Percentiles rank a stretch among this genome's conserved stretches.
phyloP scores from a whole-genome alignment of 2,888 invertebrate genomes.

The Lamellibrachia columna region DNA sequence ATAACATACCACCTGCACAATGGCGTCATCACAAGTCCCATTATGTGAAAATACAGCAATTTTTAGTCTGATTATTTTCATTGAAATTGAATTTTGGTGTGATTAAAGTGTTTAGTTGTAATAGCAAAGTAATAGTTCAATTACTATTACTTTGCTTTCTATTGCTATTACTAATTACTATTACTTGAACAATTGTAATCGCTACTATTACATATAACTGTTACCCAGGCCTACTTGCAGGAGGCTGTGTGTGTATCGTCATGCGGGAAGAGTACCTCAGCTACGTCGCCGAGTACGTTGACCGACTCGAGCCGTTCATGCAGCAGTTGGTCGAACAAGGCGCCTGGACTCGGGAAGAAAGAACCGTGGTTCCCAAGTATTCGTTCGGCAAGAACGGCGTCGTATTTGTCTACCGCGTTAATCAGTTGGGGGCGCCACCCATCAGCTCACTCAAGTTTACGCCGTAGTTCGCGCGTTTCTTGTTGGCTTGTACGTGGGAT shows the following conservation, averaged over 20 bases:
- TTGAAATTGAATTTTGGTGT: too few relatives aligned
- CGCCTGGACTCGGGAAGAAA: constrained; percentile 50
- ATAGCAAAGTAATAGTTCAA: too few relatives aligned
- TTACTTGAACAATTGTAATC: not conserved
- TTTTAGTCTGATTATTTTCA: too few relatives aligned
- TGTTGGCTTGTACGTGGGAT: not conserved
- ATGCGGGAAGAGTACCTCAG: constrained; percentile 59
- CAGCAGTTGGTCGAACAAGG: constrained; percentile 48
- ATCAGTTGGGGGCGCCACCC: not conserved
- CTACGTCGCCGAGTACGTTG: constrained; percentile 54
- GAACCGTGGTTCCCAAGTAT: constrained; percentile 53
- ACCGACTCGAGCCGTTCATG: constrained; percentile 58
- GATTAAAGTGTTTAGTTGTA: too few relatives aligned
- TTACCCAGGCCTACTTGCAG: constrained; percentile 40
- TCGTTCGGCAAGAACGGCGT: constrained; percentile 56
- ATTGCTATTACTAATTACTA: not conserved
- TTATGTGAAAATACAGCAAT: too few relatives aligned
- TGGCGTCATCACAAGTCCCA: too few relatives aligned
- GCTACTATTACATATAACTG: not conserved
- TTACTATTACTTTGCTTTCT: too few relatives aligned
- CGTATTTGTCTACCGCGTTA: constrained; percentile 39
- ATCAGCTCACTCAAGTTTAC: not conserved
- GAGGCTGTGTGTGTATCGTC: constrained; percentile 56
- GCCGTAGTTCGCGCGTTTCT: not conserved
- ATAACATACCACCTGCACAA: too few relatives aligned